These are phyloP conservation scores for Chymomyza amoena DNA, from an alignment of 2,888 invertebrate genomes.

Conservation along the genomic window DNA sequence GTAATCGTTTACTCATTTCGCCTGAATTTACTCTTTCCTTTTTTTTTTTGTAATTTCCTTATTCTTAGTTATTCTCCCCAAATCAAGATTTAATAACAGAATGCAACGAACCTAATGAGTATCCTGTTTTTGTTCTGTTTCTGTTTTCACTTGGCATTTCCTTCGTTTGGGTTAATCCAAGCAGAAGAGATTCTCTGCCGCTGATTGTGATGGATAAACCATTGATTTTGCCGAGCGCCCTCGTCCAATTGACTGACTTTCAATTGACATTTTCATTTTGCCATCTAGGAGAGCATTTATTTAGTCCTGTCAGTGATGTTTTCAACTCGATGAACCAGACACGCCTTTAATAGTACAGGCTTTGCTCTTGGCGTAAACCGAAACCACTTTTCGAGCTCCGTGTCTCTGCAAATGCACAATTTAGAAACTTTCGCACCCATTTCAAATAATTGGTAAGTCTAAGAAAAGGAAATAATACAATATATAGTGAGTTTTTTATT, in stretches of 20 bases:
- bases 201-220: constrained; percentile 73
- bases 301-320: constrained; percentile 44
- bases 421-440: background rate
- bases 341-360: constrained; percentile 36
- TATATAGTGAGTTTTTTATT: too few species aligned
- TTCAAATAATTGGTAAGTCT: too few species aligned
- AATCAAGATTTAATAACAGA: constrained; percentile 64
- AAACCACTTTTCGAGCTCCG: constrained; percentile 1
- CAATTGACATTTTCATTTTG: constrained; percentile 55
- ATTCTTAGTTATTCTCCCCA: background rate
- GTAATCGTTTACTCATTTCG: constrained; percentile 34
- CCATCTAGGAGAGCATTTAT: constrained; percentile 21
- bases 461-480: too few species aligned
- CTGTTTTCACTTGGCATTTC: constrained; percentile 10
- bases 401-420: background rate
- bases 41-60: constrained; percentile 28
- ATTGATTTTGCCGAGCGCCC: constrained; percentile 43
- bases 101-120: constrained; percentile 70
- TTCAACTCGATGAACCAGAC: constrained; percentile 30
- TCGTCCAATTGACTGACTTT: constrained; percentile 58
- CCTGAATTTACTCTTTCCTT: constrained; percentile 14
- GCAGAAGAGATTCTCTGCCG: constrained; percentile 62
- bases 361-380: constrained; percentile 3
- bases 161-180: constrained; percentile 54
- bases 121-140: constrained; percentile 51